Evolutionary conservation across 2,888 invertebrate genomes (phyloP), one percentile per base, ranked within the genome.

Genomic region (Chymomyza procnemis): DNA sequence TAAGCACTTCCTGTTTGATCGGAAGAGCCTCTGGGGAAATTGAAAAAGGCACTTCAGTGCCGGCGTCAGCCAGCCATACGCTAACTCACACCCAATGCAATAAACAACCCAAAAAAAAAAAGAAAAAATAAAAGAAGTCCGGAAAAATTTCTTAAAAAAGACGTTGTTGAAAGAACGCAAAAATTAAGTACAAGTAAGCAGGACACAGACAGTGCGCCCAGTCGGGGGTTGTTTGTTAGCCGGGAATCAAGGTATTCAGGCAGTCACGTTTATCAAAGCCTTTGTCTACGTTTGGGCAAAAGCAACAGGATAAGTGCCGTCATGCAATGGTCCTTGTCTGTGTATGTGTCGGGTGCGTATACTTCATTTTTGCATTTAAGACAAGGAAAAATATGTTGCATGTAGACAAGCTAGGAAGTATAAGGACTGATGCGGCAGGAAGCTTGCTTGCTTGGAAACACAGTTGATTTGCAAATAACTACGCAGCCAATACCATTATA

Each of bases 1-100:
- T 90, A 90, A 90, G 89, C 88, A 87, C 88, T 89, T 90, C 90
- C 90, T 90, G 88, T 89, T 90, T 90, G 88, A 90, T 90, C 88
- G 89, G 87, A 86, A 89, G 83, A 80, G 80, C 89, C 89, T 85
- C 86, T 66, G 81, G 90, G 89, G 88, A 89, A 90, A 90, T 89
- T 88, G 89, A 88, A 88, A 89, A 88, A 79, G 85, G 82, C 80
- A 86, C 81, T 82, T 84, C 73, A 86, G 81, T 74, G 85, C 78
- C 82, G 75, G 73, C 82, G 79, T 69, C 67, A 63, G 58, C 66
- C 64, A 16, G 12, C 16, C 19, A 48, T 14, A 22, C 60, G 47
- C 47, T 47, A 9, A 16, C 34, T 41, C 34, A 50, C 30, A 50
- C 52, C 16, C 50, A 34, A 19, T 18, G 47, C 30, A 56, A 48